phyloP scores from a whole-genome alignment of 2,888 invertebrate species.

The Oegoconia quadripuncta region DNA sequence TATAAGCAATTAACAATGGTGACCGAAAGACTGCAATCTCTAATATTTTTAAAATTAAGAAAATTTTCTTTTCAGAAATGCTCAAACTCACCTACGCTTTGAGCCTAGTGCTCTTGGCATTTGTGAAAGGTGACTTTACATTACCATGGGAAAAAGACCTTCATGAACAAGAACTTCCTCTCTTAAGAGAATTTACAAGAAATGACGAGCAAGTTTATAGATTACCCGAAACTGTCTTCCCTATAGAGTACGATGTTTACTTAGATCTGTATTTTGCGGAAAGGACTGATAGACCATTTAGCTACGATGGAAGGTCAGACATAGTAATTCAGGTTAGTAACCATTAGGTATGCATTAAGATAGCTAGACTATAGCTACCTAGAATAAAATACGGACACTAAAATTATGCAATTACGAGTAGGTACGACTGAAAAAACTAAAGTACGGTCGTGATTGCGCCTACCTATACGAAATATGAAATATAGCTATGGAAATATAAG shows the following conservation, averaged over 20 bases:
- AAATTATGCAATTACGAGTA: no score
- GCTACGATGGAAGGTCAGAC: constrained; percentile 54
- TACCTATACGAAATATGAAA: no score
- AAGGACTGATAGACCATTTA: constrained; percentile 48
- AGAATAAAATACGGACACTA: no score
- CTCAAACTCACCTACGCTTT: constrained; percentile 29
- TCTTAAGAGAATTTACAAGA: constrained; percentile 19
- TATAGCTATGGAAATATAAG: no score
- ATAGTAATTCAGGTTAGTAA: constrained; percentile 53
- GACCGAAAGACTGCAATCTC: no score
- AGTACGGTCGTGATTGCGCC: no score
- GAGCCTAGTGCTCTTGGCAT: constrained; percentile 34
- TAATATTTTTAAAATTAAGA: no score
- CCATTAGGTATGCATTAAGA: constrained; percentile 1
- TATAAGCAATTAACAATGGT: no score
- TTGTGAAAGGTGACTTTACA: constrained; percentile 42
- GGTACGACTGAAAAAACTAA: no score
- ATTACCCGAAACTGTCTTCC: constrained; percentile 53
- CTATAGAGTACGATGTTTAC: constrained; percentile 60
- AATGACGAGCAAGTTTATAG: constrained; percentile 45
- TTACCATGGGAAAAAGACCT: constrained; percentile 47
- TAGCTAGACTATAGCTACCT: no score
- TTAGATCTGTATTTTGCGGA: constrained; percentile 63
- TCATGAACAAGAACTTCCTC: constrained; percentile 33
- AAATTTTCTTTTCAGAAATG: constrained; percentile 44